phyloP scores from a whole-genome alignment of 2,888 invertebrate species.

The Physocephala rufipes region DNA sequence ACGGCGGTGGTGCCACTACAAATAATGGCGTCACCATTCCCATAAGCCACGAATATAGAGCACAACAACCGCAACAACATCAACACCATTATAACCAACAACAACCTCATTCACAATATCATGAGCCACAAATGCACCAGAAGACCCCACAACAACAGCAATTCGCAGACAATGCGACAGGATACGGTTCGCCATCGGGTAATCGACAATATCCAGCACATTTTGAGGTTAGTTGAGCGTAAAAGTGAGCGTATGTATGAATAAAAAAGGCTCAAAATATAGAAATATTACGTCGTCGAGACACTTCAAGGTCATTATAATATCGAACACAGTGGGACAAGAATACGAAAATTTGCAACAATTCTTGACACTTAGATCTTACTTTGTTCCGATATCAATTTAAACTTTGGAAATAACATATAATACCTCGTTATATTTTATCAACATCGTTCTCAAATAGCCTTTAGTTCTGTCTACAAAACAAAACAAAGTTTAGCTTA shows the following conservation, averaged over 20 bases:
- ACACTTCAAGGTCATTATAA: slow-evolving; percentile 10
- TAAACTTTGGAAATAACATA: neutral
- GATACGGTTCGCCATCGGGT: slow-evolving; percentile 43
- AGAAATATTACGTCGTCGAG: neutral
- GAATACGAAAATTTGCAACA: no score
- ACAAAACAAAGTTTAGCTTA: neutral
- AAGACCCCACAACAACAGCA: slow-evolving; percentile 38
- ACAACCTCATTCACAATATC: slow-evolving; percentile 40
- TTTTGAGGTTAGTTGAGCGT: slow-evolving; percentile 46
- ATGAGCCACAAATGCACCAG: slow-evolving; percentile 19
- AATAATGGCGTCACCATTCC: slow-evolving; percentile 56
- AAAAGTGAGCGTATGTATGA: neutral
- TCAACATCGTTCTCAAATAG: neutral
- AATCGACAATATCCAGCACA: slow-evolving; percentile 52
- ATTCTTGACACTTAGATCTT: no score
- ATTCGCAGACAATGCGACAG: slow-evolving; percentile 42
- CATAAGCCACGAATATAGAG: slow-evolving; percentile 53
- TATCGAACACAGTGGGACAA: neutral
- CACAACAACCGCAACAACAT: slow-evolving; percentile 38
- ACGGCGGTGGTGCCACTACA: slow-evolving; percentile 31
- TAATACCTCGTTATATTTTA: neutral
- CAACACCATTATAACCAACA: slow-evolving; percentile 38
- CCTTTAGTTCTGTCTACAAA: neutral
- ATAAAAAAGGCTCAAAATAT: neutral
- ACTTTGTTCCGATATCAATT: no score